Evolutionary conservation across 2,113 vertebrate genomes (phyloP), one percentile per base, ranked within the genome.

Genomic region (Phaethon lepturus): DNA sequence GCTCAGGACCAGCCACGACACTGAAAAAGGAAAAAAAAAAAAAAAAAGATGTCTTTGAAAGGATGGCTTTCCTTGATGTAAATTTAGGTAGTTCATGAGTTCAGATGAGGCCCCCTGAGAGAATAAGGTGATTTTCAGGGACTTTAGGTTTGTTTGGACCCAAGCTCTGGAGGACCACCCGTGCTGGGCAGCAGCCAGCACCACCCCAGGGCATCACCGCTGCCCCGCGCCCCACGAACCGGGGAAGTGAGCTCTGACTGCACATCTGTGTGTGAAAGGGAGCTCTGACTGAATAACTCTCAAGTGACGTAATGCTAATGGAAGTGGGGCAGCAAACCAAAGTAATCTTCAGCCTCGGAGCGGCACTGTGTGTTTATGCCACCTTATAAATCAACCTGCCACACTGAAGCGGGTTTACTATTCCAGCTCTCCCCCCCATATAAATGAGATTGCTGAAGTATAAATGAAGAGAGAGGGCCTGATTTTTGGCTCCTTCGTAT

Each of bases 1-100:
- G 35, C 99, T 99, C 95, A 99, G 93, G 63, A 99, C 98, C 88
- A 99, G 97, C 96, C 99, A 99, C 44, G 99, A 98, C 99, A 99
- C 99, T 99, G 94, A 86, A 97, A 97, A 97, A 72, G 31, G 6
- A 42, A 42, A 68, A 45, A 67, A 6, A 20, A 52, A 20, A 45
- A 35, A 86, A 75, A 17, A 56, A 72, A 26, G 20, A 3, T 77
- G 18, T 59, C 31, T 79, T 89, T 7, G 1, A 62, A 86, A 91
- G 35, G 3, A 35, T 38, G 14, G 1, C 11, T 91, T 68, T 77
- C 4, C 47, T 66, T 90, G 9, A 18, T 84, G 11, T 82, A 62
- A 25, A 16, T 74, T 78, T 44, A 80, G 40, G 18, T 17, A 58
- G 12, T 40, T 40, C 29, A 19, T 76, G 25, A 68, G 56, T 79